Conservation (phyloP, 2,888 invertebrate genomes). For the Epinotia demarniana region DNA sequence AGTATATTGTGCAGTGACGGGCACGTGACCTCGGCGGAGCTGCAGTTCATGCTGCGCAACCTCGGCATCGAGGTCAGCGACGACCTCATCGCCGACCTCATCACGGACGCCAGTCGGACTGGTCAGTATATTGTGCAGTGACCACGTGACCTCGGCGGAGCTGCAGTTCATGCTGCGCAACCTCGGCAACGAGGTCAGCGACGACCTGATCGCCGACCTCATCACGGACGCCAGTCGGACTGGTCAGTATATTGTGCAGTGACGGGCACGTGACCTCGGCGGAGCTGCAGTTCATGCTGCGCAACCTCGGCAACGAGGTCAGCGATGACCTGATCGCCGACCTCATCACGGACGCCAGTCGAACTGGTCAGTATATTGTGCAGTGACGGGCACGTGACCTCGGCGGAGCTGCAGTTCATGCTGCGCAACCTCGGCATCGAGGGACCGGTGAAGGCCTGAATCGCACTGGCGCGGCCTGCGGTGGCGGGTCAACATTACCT, state of each 20-base stretch:
- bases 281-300: constrained; percentile 91
- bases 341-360: constrained; percentile 90
- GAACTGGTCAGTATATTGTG: constrained; percentile 71
- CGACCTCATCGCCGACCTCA: constrained; percentile 89
- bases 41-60: constrained; percentile 91
- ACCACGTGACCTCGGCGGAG: constrained; percentile 90
- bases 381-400: constrained; percentile 88
- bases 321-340: constrained; percentile 89
- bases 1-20: constrained; percentile 84
- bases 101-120: constrained; percentile 90
- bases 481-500: no score
- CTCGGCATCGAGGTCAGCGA: constrained; percentile 90
- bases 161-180: constrained; percentile 91
- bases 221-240: constrained; percentile 90
- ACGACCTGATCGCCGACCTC: constrained; percentile 89
- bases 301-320: constrained; percentile 90
- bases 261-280: constrained; percentile 91
- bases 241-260: constrained; percentile 78
- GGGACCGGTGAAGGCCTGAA: no score
- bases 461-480: no score
- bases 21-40: constrained; percentile 89
- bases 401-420: constrained; percentile 91
- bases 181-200: constrained; percentile 90
- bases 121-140: no score
- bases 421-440: constrained; percentile 90